These are phyloP conservation scores for Drosophila parabipectinata DNA, from an alignment of 1,140 invertebrate species.

Conservation along the genomic window DNA sequence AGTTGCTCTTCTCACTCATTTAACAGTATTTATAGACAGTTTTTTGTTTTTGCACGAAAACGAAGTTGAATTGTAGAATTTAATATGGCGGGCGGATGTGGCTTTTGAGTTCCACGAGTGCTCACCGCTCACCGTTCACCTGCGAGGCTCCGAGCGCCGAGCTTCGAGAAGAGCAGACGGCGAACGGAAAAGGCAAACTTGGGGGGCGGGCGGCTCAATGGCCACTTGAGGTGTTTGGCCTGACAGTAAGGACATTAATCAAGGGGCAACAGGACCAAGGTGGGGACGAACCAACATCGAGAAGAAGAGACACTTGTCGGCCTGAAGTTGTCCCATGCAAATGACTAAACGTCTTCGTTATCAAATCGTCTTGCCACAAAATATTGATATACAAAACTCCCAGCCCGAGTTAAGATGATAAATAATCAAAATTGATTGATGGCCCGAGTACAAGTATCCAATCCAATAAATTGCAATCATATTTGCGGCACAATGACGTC, in stretches of 20 bases:
- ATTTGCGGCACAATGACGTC: constrained; percentile 36
- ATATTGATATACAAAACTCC: constrained; percentile 43
- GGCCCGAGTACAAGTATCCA: constrained; percentile 13
- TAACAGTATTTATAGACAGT: constrained; percentile 69
- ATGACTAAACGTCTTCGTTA: constrained; percentile 54
- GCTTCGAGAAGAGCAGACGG: constrained; percentile 10
- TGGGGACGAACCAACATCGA: constrained; percentile 1
- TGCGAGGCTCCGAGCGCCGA: constrained; percentile 23
- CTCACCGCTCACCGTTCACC: constrained; percentile 20
- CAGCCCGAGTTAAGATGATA: constrained; percentile 13
- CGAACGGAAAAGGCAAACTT: neutral
- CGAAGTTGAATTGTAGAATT: constrained; percentile 54
- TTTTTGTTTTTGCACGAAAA: constrained; percentile 45
- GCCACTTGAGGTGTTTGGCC: constrained; percentile 46
- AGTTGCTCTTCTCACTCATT: constrained; percentile 40
- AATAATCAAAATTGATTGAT: constrained; percentile 42
- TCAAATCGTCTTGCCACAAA: constrained; percentile 38
- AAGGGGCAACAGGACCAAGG: constrained; percentile 6
- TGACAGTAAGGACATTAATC: constrained; percentile 52
- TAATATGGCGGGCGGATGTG: constrained; percentile 64
- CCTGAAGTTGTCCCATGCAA: constrained; percentile 46
- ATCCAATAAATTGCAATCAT: constrained; percentile 32
- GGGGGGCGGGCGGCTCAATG: constrained; percentile 25
- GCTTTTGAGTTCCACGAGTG: constrained; percentile 61
- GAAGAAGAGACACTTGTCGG: constrained; percentile 33